phyloP scores from a whole-genome alignment of 2,797 vertebrate genomes.

The Cygnus olor region DNA sequence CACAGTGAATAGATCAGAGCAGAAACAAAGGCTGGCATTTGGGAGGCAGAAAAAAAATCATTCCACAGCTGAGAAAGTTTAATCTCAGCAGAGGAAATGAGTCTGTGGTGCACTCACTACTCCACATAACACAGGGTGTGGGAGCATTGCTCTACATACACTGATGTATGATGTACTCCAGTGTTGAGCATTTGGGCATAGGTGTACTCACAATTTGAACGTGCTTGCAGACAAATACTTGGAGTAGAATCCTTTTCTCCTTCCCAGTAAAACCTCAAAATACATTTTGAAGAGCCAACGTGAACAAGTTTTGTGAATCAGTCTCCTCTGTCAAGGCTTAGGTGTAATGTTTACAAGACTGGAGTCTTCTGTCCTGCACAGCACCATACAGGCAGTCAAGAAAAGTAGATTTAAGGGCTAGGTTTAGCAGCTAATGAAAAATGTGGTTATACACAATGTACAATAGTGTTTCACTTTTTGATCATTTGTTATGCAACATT shows the following conservation, averaged over 20 bases:
- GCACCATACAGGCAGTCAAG: neutral
- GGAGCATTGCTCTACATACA: neutral
- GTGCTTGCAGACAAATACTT: neutral
- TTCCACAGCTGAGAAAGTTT: neutral
- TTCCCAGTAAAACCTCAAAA: neutral
- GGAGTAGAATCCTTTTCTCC: neutral
- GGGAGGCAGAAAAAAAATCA: neutral
- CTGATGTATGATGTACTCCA: too few species aligned
- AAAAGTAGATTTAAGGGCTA: neutral
- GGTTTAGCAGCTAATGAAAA: conserved; percentile 5
- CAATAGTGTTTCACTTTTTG: neutral
- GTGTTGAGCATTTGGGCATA: neutral
- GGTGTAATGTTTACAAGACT: neutral
- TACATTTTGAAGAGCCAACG: neutral
- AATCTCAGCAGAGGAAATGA: neutral
- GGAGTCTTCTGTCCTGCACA: neutral
- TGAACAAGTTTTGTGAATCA: neutral
- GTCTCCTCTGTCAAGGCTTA: neutral
- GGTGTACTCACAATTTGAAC: neutral
- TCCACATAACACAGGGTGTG: neutral
- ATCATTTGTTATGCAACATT: neutral
- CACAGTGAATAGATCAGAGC: neutral
- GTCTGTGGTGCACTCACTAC: accelerated
- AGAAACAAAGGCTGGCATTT: neutral
- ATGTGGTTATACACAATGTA: neutral